Evolutionary conservation across 1,140 invertebrate genomes (phyloP), one percentile per base, ranked within the genome.

Genomic region (Leptinotarsa lineolata): DNA sequence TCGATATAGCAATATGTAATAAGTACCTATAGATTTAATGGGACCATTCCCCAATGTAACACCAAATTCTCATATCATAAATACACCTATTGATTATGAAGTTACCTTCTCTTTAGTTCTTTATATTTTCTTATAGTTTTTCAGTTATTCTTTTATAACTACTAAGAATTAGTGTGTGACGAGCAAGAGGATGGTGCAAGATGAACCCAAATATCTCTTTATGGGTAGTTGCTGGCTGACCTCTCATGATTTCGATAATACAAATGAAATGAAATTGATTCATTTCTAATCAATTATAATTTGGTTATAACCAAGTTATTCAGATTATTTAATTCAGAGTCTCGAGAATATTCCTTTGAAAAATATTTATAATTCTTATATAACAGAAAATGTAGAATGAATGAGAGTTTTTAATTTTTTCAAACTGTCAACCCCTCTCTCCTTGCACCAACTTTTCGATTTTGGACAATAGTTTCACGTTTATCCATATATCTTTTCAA

Each of bases 31-130:
- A 74, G 73, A 65, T 48, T 70, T 8, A 63, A 20, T 61, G 74
- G 74, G 74, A 75, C 74, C 74, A 75, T 72, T 60, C 74, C 74
- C 74, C 20, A 39, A 18, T 22, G 24, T 63, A 75, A 75, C 74
- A 75, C 74, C 74, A 75, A 75, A 72, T 61, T 75, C 74, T 75
- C 74, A 75, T 75, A 75, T 75, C 69, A 68, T 15, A 75, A 72
- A 64, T 75, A 65, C 67, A 63, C 72, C 69, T 75, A 65, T 63
- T 64, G 70, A 68, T 60, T 60, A 71, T 58, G 68, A 74, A 68
- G 72, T 74, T 74, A 74, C 72, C 72, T 59, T 65, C 39, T 21
- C 39, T 54, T 54, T 54, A 54, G 48, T 54, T 54, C 4, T 39
- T 16, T 54, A 54, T 54, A 54, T 54, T 54, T 15, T 54, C n/a